Evolutionary conservation across 2,797 vertebrate genomes (phyloP).

Genomic region (Anguilla obscura): DNA sequence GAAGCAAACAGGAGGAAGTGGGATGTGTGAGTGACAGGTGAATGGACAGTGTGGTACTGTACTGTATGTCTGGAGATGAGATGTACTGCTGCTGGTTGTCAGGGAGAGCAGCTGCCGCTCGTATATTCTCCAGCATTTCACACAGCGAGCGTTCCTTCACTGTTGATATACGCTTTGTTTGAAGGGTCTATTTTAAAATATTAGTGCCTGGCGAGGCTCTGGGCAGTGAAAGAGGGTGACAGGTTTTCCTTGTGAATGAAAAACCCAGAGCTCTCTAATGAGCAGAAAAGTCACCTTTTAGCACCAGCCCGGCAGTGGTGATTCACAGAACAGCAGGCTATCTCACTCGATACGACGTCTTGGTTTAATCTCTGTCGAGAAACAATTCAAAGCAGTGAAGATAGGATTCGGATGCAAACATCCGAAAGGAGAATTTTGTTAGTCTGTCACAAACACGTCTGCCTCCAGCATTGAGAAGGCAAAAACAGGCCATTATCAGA

Average conservation of each 20-base stretch:
- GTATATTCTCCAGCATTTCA: not conserved
- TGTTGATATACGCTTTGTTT: not conserved
- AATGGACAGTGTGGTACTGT: not conserved
- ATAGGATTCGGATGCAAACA: not conserved
- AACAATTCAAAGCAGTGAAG: not conserved
- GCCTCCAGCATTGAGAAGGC: not conserved
- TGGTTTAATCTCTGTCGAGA: not conserved
- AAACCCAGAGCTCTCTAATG: not conserved
- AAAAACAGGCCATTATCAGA: not conserved
- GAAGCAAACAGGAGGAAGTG: not conserved
- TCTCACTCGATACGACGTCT: not conserved
- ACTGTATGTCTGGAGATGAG: not conserved
- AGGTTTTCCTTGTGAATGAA: not conserved
- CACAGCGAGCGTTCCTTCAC: not conserved
- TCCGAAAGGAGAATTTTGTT: not conserved
- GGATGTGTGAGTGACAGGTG: not conserved
- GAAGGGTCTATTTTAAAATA: constrained; percentile 13
- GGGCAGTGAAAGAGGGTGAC: not conserved
- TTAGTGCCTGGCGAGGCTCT: not conserved
- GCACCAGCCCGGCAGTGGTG: not conserved
- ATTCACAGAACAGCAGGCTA: too few relatives aligned
- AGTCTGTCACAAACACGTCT: not conserved
- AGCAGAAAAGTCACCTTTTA: not conserved
- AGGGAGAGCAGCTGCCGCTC: not conserved
- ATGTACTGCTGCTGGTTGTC: not conserved